Base-by-base conservation (phyloP, 2,888 invertebrate genomes). In the Eupithecia vulgata region DNA sequence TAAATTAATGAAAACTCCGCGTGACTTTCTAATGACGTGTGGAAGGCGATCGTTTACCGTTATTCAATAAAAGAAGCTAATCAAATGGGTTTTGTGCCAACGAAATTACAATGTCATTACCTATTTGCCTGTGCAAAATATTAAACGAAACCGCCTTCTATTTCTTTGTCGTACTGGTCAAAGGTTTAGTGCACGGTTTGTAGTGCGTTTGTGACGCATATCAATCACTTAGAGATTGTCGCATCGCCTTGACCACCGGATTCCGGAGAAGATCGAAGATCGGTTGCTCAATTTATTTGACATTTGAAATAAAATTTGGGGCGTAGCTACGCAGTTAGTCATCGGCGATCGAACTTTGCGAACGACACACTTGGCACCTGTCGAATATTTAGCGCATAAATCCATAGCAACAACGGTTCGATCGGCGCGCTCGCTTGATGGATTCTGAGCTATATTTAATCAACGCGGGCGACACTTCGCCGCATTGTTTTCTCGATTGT, bases 361-460 rank as follows among this genome's bases (percentile, higher is more conserved):
- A 91, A 91, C 92, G 95, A 92, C 94, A 95, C 94, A 95, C 94
- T 95, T 95, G 95, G 95, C 95, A 95, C 94, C 92, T 93, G 93
- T 93, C 93, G 93, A 95, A 94, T 94, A 95, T 93, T 94, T 92
- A 89, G 90, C 91, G 91, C 92, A 94, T 94, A 94, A 94, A 94
- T 94, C 92, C 94, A 94, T 94, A 93, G 91, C 92, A 90, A 90
- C 89, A 89, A 90, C 90, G 85, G 88, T 84, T 87, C 91, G 90
- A 91, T 91, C 91, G 85, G 87, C 85, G 85, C 87, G 88, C 83
- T 85, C 89, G 88, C 90, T 88, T 93, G 92, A 94, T 92, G 92
- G 90, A 93, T 92, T 92, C 93, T 92, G 90, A 86, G 91, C 93
- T 94, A 94, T 93, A 94, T 94, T 92, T 94, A 94, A 91, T 93